Evolutionary conservation across 2,888 invertebrate species (phyloP).

Genomic region (Thumatha senex): DNA sequence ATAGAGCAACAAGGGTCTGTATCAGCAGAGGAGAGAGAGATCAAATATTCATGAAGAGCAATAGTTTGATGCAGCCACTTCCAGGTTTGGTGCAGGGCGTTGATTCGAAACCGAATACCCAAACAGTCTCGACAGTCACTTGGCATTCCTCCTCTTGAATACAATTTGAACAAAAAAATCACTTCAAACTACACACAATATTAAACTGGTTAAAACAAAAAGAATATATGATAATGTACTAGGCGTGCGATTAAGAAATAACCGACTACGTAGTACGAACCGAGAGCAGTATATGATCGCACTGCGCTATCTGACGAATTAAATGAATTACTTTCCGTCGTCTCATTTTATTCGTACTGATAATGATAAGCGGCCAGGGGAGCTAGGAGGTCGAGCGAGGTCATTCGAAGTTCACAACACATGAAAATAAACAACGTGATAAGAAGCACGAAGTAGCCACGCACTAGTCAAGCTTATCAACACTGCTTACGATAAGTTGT

Average conservation of each 20-base stretch:
- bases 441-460: constrained; percentile 76
- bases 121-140: constrained; percentile 92
- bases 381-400: constrained; percentile 78
- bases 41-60: constrained; percentile 93
- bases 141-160: constrained; percentile 84
- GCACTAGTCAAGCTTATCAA: constrained; percentile 62
- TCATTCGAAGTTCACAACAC: constrained; percentile 76
- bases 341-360: constrained; percentile 76
- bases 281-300: constrained; percentile 43
- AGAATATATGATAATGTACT: constrained; percentile 28
- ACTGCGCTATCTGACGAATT: constrained; percentile 63
- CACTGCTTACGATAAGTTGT: constrained; percentile 9
- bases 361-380: constrained; percentile 74
- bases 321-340: constrained; percentile 64
- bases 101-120: constrained; percentile 94
- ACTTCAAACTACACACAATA: constrained; percentile 59
- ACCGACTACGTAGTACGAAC: constrained; percentile 14
- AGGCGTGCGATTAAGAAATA: constrained; percentile 20
- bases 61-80: constrained; percentile 97
- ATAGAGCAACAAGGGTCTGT: constrained; percentile 79
- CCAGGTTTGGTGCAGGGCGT: constrained; percentile 95
- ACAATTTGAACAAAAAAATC: constrained; percentile 75
- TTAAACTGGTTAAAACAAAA: constrained; percentile 15
- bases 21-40: constrained; percentile 90
- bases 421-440: constrained; percentile 78